Base-by-base conservation (phyloP, 2,113 vertebrate species). In the Rhinichthys klamathensis region DNA sequence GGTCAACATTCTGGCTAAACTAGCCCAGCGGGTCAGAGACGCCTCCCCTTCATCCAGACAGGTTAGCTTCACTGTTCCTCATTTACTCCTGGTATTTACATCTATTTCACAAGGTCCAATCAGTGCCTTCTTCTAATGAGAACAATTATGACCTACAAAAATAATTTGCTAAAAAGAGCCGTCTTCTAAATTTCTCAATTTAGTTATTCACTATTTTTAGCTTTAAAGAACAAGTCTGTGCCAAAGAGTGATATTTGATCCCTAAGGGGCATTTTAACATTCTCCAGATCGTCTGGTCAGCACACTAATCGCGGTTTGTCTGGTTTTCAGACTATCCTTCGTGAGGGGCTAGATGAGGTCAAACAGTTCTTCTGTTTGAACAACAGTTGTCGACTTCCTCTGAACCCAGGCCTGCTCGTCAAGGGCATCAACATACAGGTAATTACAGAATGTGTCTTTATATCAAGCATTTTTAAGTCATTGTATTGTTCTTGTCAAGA, bases 361-460 rank as follows among this genome's bases (percentile, higher is more conserved):
- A 95, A 92, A 30, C 95, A 97, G 89, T 99, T 98, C 92, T 99
- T 99, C 90, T 91, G 87, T 0, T 86, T 96, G 0, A 96, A 95
- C 13, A 96, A 95, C 88, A 97, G 92, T n/a, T 99, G 97, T 76
- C 95, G 97, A 77, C 95, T 99, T 63, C 98, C 98, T 0, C 96
- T 99, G 18, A 98, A 97, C 90, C 98, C 98, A 46, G 96, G 96
- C 44, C 92, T 99, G 88, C 93, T 96, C 38, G 97, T 97, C 58
- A 96, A 94, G 85, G 97, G 96, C 21, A 95, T 99, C 51, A 95
- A 98, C 93, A 95, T 97, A 82, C 94, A 96, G 95, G 97, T 99
- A 90, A 93, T 35, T 38, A 35, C 92, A 89, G 74, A 41, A 35
- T 70, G 18, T 25, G 67, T 51, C 49, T 23, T 11, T 23, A 21